These are phyloP conservation scores for Ashinkailepas kermadecensis DNA, from an alignment of 2,888 invertebrate genomes.

Conservation along the genomic window DNA sequence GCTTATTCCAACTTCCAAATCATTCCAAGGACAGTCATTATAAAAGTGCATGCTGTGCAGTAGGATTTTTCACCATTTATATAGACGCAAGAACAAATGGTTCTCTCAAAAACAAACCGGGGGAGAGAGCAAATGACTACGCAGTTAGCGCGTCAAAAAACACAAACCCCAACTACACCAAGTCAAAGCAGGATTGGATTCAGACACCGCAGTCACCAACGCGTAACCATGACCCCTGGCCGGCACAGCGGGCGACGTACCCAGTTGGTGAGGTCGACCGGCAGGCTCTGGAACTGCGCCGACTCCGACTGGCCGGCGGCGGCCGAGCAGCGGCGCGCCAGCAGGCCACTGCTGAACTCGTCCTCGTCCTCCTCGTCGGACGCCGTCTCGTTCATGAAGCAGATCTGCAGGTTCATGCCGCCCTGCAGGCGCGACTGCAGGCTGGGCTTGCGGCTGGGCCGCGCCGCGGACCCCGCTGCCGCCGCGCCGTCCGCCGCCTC, in stretches of 20 bases:
- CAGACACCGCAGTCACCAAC: no score
- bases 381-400: conserved; percentile 89
- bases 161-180: no score
- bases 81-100: no score
- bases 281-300: conserved; percentile 11
- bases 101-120: no score
- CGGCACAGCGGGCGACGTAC: neutral
- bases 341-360: conserved; percentile 32
- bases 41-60: no score
- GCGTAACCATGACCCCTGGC: no score
- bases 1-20: no score
- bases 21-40: no score
- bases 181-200: no score
- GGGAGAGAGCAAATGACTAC: no score
- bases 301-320: conserved; percentile 25
- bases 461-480: conserved; percentile 62
- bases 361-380: conserved; percentile 60
- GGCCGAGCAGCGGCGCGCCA: conserved; percentile 28
- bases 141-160: no score
- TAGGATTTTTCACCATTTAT: no score
- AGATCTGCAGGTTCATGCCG: conserved; percentile 76
- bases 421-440: conserved; percentile 78
- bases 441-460: conserved; percentile 74
- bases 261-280: conserved; percentile 1
- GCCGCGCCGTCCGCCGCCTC: conserved; percentile 60